Base-by-base conservation (phyloP, 2,888 invertebrate genomes). In the Drosophila prolongata region DNA sequence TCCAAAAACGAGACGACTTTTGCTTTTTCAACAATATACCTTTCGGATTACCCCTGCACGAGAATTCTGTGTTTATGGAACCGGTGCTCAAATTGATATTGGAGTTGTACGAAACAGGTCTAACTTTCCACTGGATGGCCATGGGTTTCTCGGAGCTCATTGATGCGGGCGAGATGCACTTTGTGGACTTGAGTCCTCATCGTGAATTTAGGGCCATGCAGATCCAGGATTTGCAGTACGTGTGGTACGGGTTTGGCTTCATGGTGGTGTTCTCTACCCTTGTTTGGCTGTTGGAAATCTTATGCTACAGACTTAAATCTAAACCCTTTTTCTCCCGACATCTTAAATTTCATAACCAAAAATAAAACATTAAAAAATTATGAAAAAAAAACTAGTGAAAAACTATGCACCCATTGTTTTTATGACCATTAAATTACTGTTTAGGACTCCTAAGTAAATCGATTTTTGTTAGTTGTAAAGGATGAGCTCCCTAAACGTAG, bases 1-100 rank as follows among this genome's bases (percentile, higher is more conserved):
- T 91, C 55, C 87, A 86, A 0, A 59, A 74, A 60, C 79, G 86
- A 0, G 49, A 76, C 0, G 87, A 87, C 24, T 75, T 91, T n/a
- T 91, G 91, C 19, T 76, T 91, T 16, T 85, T 72, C n/a, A 72
- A 79, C 14, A 84, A 85, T 49, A 40, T 89, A 6, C 91, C 90
- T 0, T 60, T 90, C 4, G 66, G 77, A 1, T 90, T 91, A 67
- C 91, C 91, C 0, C 40, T 91, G 1, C 77, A 87, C 0, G 88
- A 89, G 44, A 91, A 90, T 53, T 90, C 90, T 0, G 78, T 90
- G 9, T 91, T 79, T 40, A 73, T 57, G 61, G 59, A 79, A 3
- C 75, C 79, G 0, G n/a, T 91, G 10, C 59, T 80, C 9, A 53
- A 56, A 2, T 56, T 90, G 0, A 90, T 90, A 10, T 14, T 90